These are phyloP conservation scores for Pardosa pseudoannulata DNA, from an alignment of 2,888 invertebrate species.

Conservation along the genomic window DNA sequence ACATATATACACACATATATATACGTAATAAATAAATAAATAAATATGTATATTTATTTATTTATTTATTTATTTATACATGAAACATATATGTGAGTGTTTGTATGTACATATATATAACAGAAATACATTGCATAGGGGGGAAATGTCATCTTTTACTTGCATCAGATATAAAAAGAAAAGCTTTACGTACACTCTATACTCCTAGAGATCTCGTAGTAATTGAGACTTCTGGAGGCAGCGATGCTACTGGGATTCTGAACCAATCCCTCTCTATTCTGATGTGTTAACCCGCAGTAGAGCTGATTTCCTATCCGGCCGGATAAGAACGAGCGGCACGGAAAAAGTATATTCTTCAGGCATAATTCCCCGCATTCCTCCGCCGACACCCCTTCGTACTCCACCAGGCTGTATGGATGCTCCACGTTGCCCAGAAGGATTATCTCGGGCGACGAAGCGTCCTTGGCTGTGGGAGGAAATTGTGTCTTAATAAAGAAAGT, in stretches of 20 bases:
- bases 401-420: slow-evolving; percentile 72
- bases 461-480: background rate
- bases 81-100: too few relatives aligned
- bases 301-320: slow-evolving; percentile 58
- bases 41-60: too few relatives aligned
- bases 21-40: too few relatives aligned
- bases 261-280: slow-evolving; percentile 71
- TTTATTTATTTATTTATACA: too few relatives aligned
- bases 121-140: background rate
- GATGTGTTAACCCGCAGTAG: slow-evolving; percentile 74
- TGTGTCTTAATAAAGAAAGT: too few relatives aligned
- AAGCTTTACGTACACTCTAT: slow-evolving; percentile 36
- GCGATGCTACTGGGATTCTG: slow-evolving; percentile 68
- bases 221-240: slow-evolving; percentile 71
- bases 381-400: slow-evolving; percentile 69
- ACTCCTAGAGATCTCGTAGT: slow-evolving; percentile 73
- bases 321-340: slow-evolving; percentile 73
- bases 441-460: slow-evolving; percentile 55
- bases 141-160: background rate
- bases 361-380: slow-evolving; percentile 74
- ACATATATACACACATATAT: background rate
- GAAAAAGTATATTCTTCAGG: slow-evolving; percentile 68
- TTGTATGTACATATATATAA: background rate
- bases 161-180: background rate
- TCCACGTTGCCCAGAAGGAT: slow-evolving; percentile 73